These are phyloP conservation scores for Cheilosia variabilis DNA, from an alignment of 2,888 invertebrate genomes.

Conservation along the genomic window DNA sequence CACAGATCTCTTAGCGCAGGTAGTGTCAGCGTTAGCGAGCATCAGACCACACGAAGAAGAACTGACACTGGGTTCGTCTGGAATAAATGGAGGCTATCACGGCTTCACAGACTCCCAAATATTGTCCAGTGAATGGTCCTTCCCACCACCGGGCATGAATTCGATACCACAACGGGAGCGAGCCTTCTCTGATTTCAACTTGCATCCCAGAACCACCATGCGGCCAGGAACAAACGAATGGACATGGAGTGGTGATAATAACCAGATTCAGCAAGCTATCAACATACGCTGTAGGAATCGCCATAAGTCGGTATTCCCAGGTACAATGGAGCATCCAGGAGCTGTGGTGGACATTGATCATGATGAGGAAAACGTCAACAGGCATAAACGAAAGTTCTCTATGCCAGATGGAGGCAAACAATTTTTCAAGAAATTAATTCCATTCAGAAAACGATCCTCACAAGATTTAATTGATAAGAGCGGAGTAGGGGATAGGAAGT, in stretches of 20 bases:
- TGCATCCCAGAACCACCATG: constrained; percentile 78
- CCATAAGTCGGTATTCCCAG: constrained; percentile 75
- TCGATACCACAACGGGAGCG: constrained; percentile 83
- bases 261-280: constrained; percentile 83
- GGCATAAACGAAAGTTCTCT: constrained; percentile 81
- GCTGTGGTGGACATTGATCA: constrained; percentile 78
- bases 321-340: constrained; percentile 70
- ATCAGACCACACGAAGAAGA: constrained; percentile 84
- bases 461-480: constrained; percentile 77
- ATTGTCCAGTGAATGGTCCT: constrained; percentile 88
- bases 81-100: constrained; percentile 85
- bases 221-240: constrained; percentile 81
- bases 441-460: constrained; percentile 81
- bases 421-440: constrained; percentile 80
- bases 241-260: constrained; percentile 84
- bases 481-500: constrained; percentile 77
- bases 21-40: constrained; percentile 90
- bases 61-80: constrained; percentile 76
- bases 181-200: constrained; percentile 86
- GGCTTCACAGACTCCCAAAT: constrained; percentile 91
- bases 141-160: constrained; percentile 83
- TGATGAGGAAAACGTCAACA: constrained; percentile 76
- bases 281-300: constrained; percentile 80
- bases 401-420: constrained; percentile 80
- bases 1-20: constrained; percentile 89